Conservation (phyloP, 1,140 invertebrate species). For the Drosophila persimilis region DNA sequence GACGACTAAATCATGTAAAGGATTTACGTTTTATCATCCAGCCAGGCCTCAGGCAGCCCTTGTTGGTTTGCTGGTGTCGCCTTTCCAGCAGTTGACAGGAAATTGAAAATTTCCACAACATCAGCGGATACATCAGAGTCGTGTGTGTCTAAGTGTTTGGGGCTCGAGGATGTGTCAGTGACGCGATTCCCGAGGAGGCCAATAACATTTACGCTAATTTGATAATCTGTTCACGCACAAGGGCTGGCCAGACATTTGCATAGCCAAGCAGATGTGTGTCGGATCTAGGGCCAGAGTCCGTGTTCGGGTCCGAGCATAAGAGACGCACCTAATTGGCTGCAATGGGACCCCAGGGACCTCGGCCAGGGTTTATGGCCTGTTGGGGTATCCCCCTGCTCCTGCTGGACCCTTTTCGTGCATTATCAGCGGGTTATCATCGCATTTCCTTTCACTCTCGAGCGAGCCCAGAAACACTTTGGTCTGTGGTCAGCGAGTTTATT, state of each 20-base stretch:
- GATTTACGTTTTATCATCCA: slow-evolving; percentile 68
- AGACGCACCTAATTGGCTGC: slow-evolving; percentile 82
- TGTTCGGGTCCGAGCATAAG: slow-evolving; percentile 19
- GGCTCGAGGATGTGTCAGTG: slow-evolving; percentile 7
- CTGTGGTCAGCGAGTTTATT: slow-evolving; percentile 79
- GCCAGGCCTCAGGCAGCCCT: slow-evolving; percentile 21
- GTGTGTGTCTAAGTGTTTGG: slow-evolving; percentile 44
- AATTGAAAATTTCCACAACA: slow-evolving; percentile 75
- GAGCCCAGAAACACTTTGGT: slow-evolving; percentile 43
- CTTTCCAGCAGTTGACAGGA: slow-evolving; percentile 48
- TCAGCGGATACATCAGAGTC: not conserved
- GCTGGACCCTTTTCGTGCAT: slow-evolving; percentile 54
- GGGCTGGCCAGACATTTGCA: slow-evolving; percentile 70
- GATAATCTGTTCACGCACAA: slow-evolving; percentile 80
- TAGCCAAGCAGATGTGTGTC: slow-evolving; percentile 36
- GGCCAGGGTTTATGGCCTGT: slow-evolving; percentile 24
- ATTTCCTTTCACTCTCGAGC: slow-evolving; percentile 66
- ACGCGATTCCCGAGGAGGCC: slow-evolving; percentile 63
- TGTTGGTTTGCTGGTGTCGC: not conserved
- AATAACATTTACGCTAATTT: slow-evolving; percentile 82
- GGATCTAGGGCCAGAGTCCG: not conserved
- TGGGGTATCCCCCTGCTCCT: slow-evolving; percentile 31
- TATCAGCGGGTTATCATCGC: slow-evolving; percentile 82
- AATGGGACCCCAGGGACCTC: slow-evolving; percentile 75
- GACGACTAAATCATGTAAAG: slow-evolving; percentile 68